Evolutionary conservation across 2,113 vertebrate genomes (phyloP).

Genomic region (Channa maculata): DNA sequence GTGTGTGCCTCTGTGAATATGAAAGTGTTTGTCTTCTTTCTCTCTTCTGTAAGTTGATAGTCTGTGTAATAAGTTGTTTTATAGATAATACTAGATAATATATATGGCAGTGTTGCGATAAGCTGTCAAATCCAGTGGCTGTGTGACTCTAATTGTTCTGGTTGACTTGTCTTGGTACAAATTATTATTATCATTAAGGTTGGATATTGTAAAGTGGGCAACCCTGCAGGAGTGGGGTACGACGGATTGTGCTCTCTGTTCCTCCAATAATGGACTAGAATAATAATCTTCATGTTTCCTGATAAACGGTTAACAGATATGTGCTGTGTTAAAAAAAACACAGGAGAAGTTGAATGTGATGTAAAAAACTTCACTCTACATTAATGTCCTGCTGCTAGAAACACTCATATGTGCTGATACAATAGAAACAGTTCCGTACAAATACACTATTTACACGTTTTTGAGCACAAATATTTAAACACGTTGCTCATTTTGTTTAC

Average conservation of each 20-base stretch:
- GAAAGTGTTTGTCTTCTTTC: conserved; percentile 43
- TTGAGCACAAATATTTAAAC: too few species aligned
- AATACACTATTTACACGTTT: too few species aligned
- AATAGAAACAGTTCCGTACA: too few species aligned
- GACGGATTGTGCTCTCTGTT: conserved; percentile 49
- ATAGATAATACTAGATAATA: conserved; percentile 61
- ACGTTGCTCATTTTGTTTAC: too few species aligned
- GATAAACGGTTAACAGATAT: conserved; percentile 48
- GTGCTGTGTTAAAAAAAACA: conserved; percentile 1
- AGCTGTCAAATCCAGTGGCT: conserved; percentile 51
- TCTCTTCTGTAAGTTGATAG: conserved; percentile 48
- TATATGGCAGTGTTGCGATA: conserved; percentile 51
- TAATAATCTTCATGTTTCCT: conserved; percentile 69
- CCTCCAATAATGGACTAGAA: conserved; percentile 35
- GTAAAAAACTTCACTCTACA: neutral
- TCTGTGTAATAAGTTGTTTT: conserved; percentile 70
- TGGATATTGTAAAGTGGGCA: conserved; percentile 55
- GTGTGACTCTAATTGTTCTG: conserved; percentile 67
- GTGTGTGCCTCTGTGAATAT: conserved; percentile 24
- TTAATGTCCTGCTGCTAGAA: too few species aligned
- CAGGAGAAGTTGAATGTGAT: neutral
- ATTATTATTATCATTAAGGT: conserved; percentile 61
- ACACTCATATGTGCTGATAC: too few species aligned
- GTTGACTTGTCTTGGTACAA: conserved; percentile 45
- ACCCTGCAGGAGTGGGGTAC: conserved; percentile 23